Conservation (phyloP, 2,797 vertebrate species). For the Thamnophis elegans region DNA sequence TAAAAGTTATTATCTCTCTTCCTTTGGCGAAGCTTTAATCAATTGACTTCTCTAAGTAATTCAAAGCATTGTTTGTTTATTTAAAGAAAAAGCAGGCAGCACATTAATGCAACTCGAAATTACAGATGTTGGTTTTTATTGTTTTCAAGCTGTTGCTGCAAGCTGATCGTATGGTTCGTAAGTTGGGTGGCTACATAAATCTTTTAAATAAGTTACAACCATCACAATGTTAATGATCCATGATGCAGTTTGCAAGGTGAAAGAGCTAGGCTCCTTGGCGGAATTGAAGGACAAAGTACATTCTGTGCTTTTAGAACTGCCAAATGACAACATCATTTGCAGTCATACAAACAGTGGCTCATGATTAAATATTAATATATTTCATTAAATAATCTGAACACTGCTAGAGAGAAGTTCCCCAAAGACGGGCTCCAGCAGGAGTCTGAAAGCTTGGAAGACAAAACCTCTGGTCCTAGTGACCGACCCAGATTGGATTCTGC, state of each 20-base stretch:
- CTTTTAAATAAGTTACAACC: not conserved
- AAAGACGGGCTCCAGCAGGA: not conserved
- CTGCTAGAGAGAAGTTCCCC: not conserved
- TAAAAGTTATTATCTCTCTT: not conserved
- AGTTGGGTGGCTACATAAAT: not conserved
- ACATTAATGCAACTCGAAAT: not conserved
- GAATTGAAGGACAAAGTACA: conserved; percentile 1
- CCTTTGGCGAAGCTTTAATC: not conserved
- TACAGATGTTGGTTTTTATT: not conserved
- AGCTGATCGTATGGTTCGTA: not conserved
- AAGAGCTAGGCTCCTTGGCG: not conserved
- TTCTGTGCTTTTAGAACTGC: not conserved
- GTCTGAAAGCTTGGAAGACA: not conserved
- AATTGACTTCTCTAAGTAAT: not conserved
- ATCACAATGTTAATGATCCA: not conserved
- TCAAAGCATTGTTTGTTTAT: not conserved
- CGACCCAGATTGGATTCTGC: not conserved
- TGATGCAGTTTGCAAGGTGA: not conserved
- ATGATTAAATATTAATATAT: not conserved
- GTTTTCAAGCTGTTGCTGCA: not conserved
- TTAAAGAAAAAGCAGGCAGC: not conserved
- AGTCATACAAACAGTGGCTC: not conserved
- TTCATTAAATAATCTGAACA: not conserved
- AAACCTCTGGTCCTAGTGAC: not conserved
- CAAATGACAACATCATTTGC: not conserved